phyloP scores from a whole-genome alignment of 2,888 invertebrate species.

The Embidobia sp. region DNA sequence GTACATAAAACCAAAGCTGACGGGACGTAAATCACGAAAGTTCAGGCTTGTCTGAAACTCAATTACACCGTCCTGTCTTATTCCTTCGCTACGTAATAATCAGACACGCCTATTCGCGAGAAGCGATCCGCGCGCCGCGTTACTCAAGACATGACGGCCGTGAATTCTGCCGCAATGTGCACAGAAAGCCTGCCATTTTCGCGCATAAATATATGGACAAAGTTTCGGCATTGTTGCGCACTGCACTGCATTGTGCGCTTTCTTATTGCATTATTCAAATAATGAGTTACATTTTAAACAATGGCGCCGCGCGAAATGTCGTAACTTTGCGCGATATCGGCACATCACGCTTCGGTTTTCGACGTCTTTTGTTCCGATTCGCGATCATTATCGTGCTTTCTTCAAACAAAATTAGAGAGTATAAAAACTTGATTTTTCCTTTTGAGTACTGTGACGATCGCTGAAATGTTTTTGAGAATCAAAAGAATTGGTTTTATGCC shows the following conservation, averaged over 20 bases:
- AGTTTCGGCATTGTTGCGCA: slow-evolving; percentile 50
- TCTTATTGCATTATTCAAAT: slow-evolving; percentile 57
- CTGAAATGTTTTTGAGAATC: too few relatives aligned
- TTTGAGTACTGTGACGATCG: too few relatives aligned
- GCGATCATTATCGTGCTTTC: too few relatives aligned
- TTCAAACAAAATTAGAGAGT: too few relatives aligned
- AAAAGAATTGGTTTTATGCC: too few relatives aligned
- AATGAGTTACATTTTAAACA: slow-evolving; percentile 47
- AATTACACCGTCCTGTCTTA: slow-evolving; percentile 57
- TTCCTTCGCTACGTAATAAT: slow-evolving; percentile 58
- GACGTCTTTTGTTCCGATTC: not conserved
- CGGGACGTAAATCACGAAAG: slow-evolving; percentile 57
- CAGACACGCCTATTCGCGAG: slow-evolving; percentile 36
- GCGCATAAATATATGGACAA: slow-evolving; percentile 49
- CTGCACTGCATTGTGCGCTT: slow-evolving; percentile 30
- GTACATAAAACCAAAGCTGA: slow-evolving; percentile 46
- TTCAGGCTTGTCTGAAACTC: slow-evolving; percentile 55
- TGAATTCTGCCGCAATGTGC: slow-evolving; percentile 39
- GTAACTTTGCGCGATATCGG: slow-evolving; percentile 33
- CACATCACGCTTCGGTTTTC: slow-evolving; percentile 12
- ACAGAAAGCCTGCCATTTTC: slow-evolving; percentile 40
- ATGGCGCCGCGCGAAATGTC: slow-evolving; percentile 9
- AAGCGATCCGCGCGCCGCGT: slow-evolving; percentile 28
- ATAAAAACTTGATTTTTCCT: too few relatives aligned
- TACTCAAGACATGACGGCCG: slow-evolving; percentile 22